phyloP scores from a whole-genome alignment of 1,140 invertebrate genomes.

The Mactra quadrangularis region DNA sequence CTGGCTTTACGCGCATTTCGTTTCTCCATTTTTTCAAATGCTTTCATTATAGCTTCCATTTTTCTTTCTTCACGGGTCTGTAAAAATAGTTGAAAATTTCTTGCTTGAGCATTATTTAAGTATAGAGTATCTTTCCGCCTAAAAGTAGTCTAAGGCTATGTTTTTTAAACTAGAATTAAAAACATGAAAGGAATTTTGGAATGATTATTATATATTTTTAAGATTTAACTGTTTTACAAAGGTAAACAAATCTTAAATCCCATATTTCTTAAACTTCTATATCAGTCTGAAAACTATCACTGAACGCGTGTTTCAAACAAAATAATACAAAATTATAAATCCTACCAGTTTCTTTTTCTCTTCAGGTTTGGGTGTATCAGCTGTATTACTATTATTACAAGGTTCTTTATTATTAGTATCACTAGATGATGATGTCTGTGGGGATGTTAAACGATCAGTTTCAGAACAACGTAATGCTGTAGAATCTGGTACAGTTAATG shows the following conservation, averaged over 20 bases:
- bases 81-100: slow-evolving; percentile 53
- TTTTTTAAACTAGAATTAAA: no score
- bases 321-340: no score
- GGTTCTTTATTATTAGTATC: background rate
- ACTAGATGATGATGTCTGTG: slow-evolving; percentile 9
- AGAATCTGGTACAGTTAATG: slow-evolving; percentile 37
- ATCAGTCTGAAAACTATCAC: no score
- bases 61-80: slow-evolving; percentile 97
- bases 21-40: slow-evolving; percentile 89
- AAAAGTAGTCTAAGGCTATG: no score
- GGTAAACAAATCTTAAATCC: no score
- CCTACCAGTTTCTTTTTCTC: slow-evolving; percentile 55
- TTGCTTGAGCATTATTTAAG: no score
- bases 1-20: slow-evolving; percentile 82
- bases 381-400: background rate
- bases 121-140: no score
- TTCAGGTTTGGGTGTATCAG: slow-evolving; percentile 46
- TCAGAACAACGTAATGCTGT: slow-evolving; percentile 38
- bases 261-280: no score
- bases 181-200: no score
- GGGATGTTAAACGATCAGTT: slow-evolving; percentile 43
- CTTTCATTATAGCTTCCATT: slow-evolving; percentile 97
- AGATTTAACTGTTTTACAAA: no score
- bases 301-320: no score
- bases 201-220: no score